Evolutionary conservation across 2,113 vertebrate genomes (phyloP), one percentile per base, ranked within the genome.

Genomic region (Lycocorax pyrrhopterus): DNA sequence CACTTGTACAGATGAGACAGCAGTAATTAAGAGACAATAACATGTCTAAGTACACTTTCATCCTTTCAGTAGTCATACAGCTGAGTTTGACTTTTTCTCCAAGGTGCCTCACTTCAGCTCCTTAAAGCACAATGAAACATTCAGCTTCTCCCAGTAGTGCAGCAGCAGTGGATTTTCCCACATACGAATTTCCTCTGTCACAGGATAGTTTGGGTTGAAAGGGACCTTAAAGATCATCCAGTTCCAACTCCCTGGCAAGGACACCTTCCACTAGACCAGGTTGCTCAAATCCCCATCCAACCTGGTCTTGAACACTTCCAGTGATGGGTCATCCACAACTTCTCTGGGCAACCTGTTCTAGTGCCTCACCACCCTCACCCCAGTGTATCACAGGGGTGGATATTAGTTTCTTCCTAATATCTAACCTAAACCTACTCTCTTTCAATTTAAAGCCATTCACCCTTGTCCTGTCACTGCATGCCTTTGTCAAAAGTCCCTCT

Each of bases 181-280:
- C 5, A 0, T 58, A 29, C 1, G 4, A 22, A 29, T 86, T 84
- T 79, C 47, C 30, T 68, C 60, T 74, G 0, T 49, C 10, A 19
- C 18, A 22, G 17, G 27, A 47, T 47, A 46, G 35, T 35, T 47
- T 63, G 41, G 12, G 18, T 69, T 76, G 35, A 39, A 76, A 43
- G 18, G 32, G 19, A 33, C 18, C 16, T 63, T 71, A 20, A 63
- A 56, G 12, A 25, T 43, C 21, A 43, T 62, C 10, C 27, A 49
- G 7, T 63, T 71, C 35, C 35, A 84, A 1, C 26, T 27, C 16
- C 49, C 16, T 0, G 0, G 32, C 10, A 63, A 22, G 7, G 29
- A 12, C 15, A 49, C 7, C 15, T 49, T 77, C 35, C 32, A 49
- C 22, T 37, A 37, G 41, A 49, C 8, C 8, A 56, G 26, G 2